Percentiles rank a stretch among this genome's conserved stretches.
phyloP scores from a whole-genome alignment of 2,113 vertebrate genomes.

The Otus sunia region DNA sequence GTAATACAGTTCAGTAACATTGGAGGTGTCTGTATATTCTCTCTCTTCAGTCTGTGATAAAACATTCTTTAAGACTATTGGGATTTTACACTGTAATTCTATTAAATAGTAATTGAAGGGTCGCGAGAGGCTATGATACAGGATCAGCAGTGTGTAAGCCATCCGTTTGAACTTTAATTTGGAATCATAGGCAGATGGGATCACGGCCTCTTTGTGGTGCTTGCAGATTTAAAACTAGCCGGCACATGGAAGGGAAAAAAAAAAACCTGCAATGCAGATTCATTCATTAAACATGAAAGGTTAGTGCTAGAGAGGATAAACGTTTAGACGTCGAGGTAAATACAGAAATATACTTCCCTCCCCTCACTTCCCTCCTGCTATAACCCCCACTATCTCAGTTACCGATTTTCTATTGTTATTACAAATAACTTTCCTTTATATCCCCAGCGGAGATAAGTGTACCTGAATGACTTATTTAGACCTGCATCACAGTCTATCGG shows the following conservation, averaged over 20 bases:
- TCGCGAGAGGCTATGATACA: constrained; percentile 81
- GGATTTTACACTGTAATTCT: constrained; percentile 84
- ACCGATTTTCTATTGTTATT: constrained; percentile 43
- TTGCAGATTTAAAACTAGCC: constrained; percentile 78
- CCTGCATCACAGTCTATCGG: not conserved
- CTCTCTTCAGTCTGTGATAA: constrained; percentile 69
- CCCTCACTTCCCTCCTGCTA: not conserved
- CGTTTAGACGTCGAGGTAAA: constrained; percentile 41
- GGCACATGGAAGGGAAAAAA: constrained; percentile 21
- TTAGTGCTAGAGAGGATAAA: constrained; percentile 42
- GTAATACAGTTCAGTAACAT: constrained; percentile 35
- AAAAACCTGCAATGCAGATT: constrained; percentile 76
- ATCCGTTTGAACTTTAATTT: constrained; percentile 81
- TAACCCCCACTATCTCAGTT: constrained; percentile 3
- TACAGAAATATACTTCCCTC: not conserved
- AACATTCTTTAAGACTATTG: constrained; percentile 78
- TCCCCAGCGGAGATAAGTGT: not conserved
- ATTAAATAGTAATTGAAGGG: constrained; percentile 84
- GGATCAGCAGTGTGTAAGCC: constrained; percentile 78
- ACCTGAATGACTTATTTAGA: not conserved
- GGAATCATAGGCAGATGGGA: constrained; percentile 81
- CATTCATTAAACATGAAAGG: constrained; percentile 75
- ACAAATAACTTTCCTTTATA: not conserved
- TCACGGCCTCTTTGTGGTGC: constrained; percentile 75
- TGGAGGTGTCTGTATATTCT: constrained; percentile 54